Conservation (phyloP, 2,113 vertebrate species). For the human region GRCh38 chr1:69463001-69463500, state of each 20-base stretch:
- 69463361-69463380: too few relatives aligned
- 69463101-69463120: not conserved
- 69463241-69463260: not conserved
- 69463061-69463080: not conserved
- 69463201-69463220: not conserved
- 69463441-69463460: too few relatives aligned
- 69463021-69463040: not conserved
- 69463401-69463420: too few relatives aligned
- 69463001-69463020: not conserved
- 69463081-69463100: not conserved
- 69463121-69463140: not conserved
- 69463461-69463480: too few relatives aligned
- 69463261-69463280: conserved; percentile 18
- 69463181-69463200: not conserved
- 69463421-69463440: too few relatives aligned
- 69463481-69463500: too few relatives aligned
- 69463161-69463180: not conserved
- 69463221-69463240: not conserved
- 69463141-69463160: not conserved
- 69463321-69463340: not conserved
- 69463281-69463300: not conserved
- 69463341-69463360: too few relatives aligned
- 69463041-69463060: not conserved
- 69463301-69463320: not conserved
- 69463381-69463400: too few relatives aligned